Evolutionary conservation across 2,888 invertebrate genomes (phyloP).

Genomic region (Thyatira batis): DNA sequence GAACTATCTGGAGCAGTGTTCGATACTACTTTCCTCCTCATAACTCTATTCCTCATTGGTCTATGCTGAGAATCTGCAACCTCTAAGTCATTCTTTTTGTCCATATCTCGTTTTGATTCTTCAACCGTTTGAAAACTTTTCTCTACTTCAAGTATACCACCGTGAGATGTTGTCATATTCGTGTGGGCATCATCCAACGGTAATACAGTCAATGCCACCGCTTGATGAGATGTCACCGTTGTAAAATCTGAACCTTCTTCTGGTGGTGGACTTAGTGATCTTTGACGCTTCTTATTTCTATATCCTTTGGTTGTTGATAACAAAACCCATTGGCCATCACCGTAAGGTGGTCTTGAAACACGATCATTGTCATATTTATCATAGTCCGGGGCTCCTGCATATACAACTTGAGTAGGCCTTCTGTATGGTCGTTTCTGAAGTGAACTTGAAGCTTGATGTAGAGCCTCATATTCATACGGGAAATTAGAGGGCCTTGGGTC

Average conservation of each 20-base stretch:
- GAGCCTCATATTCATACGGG: conserved; percentile 73
- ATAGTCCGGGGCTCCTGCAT: conserved; percentile 67
- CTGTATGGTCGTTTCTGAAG: conserved; percentile 61
- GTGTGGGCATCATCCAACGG: conserved; percentile 85
- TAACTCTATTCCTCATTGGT: conserved; percentile 55
- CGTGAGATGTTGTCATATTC: conserved; percentile 87
- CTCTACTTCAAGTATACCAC: conserved; percentile 89
- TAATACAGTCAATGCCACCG: conserved; percentile 87
- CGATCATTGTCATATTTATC: conserved; percentile 74
- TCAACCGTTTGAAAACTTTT: conserved; percentile 87
- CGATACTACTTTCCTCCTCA: conserved; percentile 59
- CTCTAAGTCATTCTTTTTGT: conserved; percentile 63
- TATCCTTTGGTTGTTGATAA: conserved; percentile 90
- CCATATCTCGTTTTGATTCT: conserved; percentile 75
- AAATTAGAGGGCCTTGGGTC: conserved; percentile 76
- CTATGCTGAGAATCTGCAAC: conserved; percentile 50
- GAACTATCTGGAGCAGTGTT: conserved; percentile 78
- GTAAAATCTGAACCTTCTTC: conserved; percentile 51
- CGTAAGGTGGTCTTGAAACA: conserved; percentile 83
- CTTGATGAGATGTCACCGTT: conserved; percentile 74
- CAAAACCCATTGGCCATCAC: conserved; percentile 90
- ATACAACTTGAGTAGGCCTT: conserved; percentile 75
- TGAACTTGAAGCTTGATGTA: conserved; percentile 54
- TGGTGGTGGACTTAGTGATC: conserved; percentile 54
- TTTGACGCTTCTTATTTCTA: conserved; percentile 77